These are phyloP conservation scores for Nysson spinosus DNA, from an alignment of 2,888 invertebrate species.

Conservation along the genomic window DNA sequence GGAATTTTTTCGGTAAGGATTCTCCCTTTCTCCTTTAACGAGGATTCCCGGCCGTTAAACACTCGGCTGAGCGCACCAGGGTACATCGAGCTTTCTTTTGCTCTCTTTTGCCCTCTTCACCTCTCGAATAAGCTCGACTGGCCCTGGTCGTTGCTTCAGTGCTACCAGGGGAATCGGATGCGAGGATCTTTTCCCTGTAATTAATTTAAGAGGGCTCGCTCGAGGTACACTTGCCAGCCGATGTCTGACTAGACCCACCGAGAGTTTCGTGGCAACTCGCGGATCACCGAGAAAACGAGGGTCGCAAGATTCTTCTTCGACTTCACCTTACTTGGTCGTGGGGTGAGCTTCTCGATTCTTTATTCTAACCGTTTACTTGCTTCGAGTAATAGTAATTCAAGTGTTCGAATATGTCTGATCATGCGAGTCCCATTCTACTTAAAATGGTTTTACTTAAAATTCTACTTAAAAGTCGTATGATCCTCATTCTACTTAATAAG, in stretches of 20 bases:
- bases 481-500: too few species aligned
- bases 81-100: conserved; percentile 37
- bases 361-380: too few species aligned
- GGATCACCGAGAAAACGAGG: conserved; percentile 56
- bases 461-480: too few species aligned
- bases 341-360: too few species aligned
- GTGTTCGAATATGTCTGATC: too few species aligned
- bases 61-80: conserved; percentile 52
- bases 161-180: conserved; percentile 60
- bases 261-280: conserved; percentile 55
- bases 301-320: conserved; percentile 29
- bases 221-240: conserved; percentile 56
- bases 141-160: conserved; percentile 16
- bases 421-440: too few species aligned
- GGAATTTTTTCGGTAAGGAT: conserved; percentile 54
- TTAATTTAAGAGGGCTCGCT: conserved; percentile 75
- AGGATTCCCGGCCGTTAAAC: conserved; percentile 67
- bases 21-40: conserved; percentile 60
- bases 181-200: conserved; percentile 75
- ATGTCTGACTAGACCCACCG: conserved; percentile 42
- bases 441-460: too few species aligned
- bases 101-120: conserved; percentile 38
- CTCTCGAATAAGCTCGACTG: conserved; percentile 46
- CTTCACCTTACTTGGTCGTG: too few species aligned
- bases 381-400: too few species aligned